Evolutionary conservation across 2,888 invertebrate genomes (phyloP), one percentile per base, ranked within the genome.

Genomic region (Tuta absoluta): DNA sequence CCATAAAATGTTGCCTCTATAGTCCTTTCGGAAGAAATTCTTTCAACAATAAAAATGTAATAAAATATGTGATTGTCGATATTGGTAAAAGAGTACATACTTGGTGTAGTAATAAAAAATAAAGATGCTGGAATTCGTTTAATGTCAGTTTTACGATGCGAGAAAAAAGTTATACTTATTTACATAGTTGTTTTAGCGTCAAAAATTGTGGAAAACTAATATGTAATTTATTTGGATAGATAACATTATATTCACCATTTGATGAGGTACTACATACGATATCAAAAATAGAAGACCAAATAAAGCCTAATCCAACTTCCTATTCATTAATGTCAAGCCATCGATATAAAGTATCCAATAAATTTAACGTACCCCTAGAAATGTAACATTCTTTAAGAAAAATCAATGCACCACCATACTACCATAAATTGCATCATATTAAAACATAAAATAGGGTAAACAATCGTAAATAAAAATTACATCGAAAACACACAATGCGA

Each of bases 401-500:
- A 80, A 84, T 84, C 78, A 77, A 84, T 79, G 38, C 49, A 66
- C 45, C 58, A 72, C 68, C 80, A 14, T 41, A 41, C 14, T 41
- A 41, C 41, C 74, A 89, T 90, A 91, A 91, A 91, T 89, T 66
- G 77, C 72, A 75, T 74, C 85, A 84, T 90, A 91, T 91, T 91
- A 90, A 91, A 91, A 91, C 91, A 91, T 90, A 91, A 91, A 91
- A 86, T 86, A 85, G 86, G 83, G 83, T 90, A 91, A 91, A 91
- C 90, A 91, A 90, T 89, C 88, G 85, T 91, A 90, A 91, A 91
- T 91, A 90, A 90, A 89, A 83, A 88, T 88, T 86, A 89, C 85
- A 88, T 80, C 81, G 77, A 86, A 89, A 86, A 82, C 84, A 84
- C 80, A 91, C 89, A 89, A 88, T 83, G 78, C 79, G 75, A 70